A percentile compares a stretch with the other conserved stretches of the same genome.
These are phyloP conservation scores for Paguma larvata DNA, from an alignment of 2,797 vertebrate genomes.

Conservation along the genomic window DNA sequence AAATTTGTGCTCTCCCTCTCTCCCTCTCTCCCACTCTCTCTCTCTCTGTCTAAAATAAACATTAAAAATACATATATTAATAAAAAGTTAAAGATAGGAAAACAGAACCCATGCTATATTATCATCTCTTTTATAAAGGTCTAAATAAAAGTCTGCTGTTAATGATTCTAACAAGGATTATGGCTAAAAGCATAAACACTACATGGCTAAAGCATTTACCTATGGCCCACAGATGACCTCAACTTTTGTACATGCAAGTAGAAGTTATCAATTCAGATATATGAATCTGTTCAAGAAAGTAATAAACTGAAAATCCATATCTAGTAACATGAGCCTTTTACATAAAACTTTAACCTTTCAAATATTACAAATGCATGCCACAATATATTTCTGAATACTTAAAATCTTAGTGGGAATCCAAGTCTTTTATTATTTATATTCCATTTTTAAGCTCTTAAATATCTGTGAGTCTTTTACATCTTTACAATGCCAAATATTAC, in stretches of 20 bases:
- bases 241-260: background rate
- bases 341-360: background rate
- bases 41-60: too few species aligned
- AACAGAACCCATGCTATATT: background rate
- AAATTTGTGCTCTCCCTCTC: too few species aligned
- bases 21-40: too few species aligned
- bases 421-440: slow-evolving; percentile 1
- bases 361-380: background rate
- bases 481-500: background rate
- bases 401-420: background rate
- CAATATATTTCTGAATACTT: background rate
- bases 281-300: slow-evolving; percentile 1
- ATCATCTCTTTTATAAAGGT: background rate
- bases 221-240: background rate
- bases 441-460: background rate
- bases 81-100: background rate
- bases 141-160: background rate
- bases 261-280: background rate
- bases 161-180: background rate
- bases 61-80: too few species aligned
- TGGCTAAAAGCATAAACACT: background rate
- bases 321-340: background rate
- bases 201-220: background rate
- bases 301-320: background rate
- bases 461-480: background rate